Evolutionary conservation across 2,113 vertebrate species (phyloP), one percentile per base, ranked within the genome.

Genomic region (Syngnathus floridae): DNA sequence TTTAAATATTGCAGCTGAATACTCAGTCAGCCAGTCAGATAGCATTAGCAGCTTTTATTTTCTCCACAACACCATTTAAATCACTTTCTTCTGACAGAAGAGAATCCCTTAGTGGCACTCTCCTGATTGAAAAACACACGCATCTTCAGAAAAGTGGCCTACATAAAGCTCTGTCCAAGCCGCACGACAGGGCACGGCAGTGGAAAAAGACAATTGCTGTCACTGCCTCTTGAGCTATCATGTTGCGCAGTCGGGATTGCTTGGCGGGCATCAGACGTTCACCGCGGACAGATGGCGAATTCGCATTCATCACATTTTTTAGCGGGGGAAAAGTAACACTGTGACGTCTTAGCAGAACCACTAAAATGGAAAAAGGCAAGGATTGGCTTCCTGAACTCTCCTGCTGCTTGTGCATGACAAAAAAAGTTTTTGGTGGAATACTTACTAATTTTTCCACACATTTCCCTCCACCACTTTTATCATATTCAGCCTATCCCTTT

Each of bases 111-210:
- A 35, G 54, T 17, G 57, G 57, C 19, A 5, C 60, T 49, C 52
- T 67, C 38, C 43, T 62, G 19, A 78, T 45, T n/a, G 40, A 49
- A 17, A 2, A 22, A 72, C 61, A 69, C 48, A 58, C 17, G 60
- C 54, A 73, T 58, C 37, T 1, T 35, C 41, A 63, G 48, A 38
- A 62, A 63, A 17, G 46, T 75, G 76, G 48, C 71, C 74, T 76
- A 81, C 69, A 73, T 71, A 77, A 45, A 54, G 49, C 36, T 66
- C 6, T 0, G 19, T 68, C 79, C 76, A 79, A 76, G 68, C 83
- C 64, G 31, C 83, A 70, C 59, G 70, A 71, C 70, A 62, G 46
- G 61, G 54, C 56, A 55, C 75, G 36, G 55, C 78, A 78, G 75
- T 80, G 75, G 78, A 72, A 79, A 74, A 78, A 60, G 4, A 41